phyloP scores from a whole-genome alignment of 2,888 invertebrate genomes.

The Heteromurus nitidus region DNA sequence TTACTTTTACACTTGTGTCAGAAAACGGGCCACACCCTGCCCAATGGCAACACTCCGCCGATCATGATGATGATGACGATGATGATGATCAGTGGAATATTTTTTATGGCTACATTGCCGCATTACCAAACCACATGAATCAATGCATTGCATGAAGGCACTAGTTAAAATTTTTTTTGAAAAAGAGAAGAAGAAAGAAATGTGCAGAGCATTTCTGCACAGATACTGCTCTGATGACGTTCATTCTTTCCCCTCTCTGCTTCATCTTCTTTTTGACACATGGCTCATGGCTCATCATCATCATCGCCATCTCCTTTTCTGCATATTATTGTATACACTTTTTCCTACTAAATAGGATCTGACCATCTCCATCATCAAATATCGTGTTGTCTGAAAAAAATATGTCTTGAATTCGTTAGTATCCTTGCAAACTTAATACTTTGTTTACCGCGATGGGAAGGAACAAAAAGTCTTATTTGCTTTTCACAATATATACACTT shows the following conservation, averaged over 20 bases:
- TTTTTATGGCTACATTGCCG: neutral
- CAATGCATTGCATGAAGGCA: neutral
- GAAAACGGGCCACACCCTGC: slow-evolving; percentile 64
- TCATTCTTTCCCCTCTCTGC: slow-evolving; percentile 14
- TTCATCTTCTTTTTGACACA: slow-evolving; percentile 56
- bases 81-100: slow-evolving; percentile 18
- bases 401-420: slow-evolving; percentile 7
- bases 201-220: slow-evolving; percentile 50
- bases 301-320: neutral
- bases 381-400: slow-evolving; percentile 44
- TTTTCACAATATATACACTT: slow-evolving; percentile 14
- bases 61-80: slow-evolving; percentile 45
- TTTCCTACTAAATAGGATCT: neutral
- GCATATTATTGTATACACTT: neutral
- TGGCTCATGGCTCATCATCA: slow-evolving; percentile 58
- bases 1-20: slow-evolving; percentile 61
- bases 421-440: neutral
- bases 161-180: neutral
- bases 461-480: slow-evolving; percentile 20
- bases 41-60: slow-evolving; percentile 63
- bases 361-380: slow-evolving; percentile 25
- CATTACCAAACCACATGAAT: slow-evolving; percentile 5
- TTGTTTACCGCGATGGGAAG: slow-evolving; percentile 35
- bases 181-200: slow-evolving; percentile 44
- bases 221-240: slow-evolving; percentile 12